Conservation (phyloP, 2,888 invertebrate genomes). For the Teleiodes luculella region DNA sequence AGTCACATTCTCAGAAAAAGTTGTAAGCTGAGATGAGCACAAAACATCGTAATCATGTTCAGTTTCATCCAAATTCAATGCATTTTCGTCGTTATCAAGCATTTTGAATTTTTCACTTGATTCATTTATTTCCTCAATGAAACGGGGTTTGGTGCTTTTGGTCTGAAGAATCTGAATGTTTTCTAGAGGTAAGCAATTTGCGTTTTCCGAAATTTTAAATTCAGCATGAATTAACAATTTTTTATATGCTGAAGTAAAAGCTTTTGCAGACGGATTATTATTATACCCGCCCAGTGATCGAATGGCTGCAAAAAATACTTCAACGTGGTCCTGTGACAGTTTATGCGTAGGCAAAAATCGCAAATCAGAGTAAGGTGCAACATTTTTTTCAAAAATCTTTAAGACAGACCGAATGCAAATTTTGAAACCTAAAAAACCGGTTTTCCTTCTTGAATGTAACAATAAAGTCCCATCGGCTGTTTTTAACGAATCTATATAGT, state of each 20-base stretch:
- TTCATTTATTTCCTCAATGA: too few relatives aligned
- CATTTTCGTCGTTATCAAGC: too few relatives aligned
- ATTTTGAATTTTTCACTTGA: too few relatives aligned
- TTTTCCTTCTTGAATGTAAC: not conserved
- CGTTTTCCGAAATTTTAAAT: not conserved
- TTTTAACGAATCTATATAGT: not conserved
- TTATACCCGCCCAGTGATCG: not conserved
- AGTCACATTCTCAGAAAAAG: too few relatives aligned
- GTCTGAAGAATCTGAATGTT: too few relatives aligned
- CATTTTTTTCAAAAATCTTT: too few relatives aligned
- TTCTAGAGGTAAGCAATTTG: not conserved
- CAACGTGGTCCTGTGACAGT: not conserved
- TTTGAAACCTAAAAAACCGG: not conserved
- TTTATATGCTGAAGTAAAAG: not conserved
- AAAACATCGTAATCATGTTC: too few relatives aligned
- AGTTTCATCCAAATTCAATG: too few relatives aligned
- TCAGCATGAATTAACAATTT: not conserved
- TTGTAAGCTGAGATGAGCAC: too few relatives aligned
- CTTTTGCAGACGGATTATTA: not conserved
- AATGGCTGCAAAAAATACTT: not conserved
- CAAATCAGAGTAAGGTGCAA: too few relatives aligned
- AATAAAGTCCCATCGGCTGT: not conserved
- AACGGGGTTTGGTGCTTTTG: too few relatives aligned
- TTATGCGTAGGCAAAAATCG: not conserved
- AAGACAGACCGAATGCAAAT: not conserved